These are phyloP conservation scores for Drosophila leonis DNA, from an alignment of 2,888 invertebrate species.

Conservation along the genomic window DNA sequence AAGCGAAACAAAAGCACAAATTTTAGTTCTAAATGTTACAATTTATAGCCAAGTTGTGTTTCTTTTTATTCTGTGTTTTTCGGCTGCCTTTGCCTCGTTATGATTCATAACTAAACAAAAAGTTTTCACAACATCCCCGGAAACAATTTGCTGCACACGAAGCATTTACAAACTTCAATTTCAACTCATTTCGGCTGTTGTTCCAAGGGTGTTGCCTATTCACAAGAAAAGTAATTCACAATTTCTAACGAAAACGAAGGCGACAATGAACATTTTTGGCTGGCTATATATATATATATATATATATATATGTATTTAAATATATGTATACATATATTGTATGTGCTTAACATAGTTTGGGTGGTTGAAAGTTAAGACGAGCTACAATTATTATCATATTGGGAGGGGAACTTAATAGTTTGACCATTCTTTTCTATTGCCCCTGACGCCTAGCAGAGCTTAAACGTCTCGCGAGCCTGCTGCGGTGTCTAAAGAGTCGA, in stretches of 20 bases:
- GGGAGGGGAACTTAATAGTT: too few relatives aligned
- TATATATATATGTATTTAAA: neutral
- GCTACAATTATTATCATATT: too few relatives aligned
- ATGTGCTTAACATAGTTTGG: neutral
- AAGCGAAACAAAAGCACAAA: slow-evolving; percentile 10
- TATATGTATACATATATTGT: neutral
- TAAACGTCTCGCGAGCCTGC: too few relatives aligned
- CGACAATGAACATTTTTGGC: slow-evolving; percentile 1
- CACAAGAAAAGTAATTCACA: neutral
- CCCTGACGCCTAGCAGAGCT: too few relatives aligned
- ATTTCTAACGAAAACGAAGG: slow-evolving; percentile 4
- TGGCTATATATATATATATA: neutral
- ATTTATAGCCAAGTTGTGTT: slow-evolving; percentile 64
- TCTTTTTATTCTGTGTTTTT: neutral
- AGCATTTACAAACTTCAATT: slow-evolving; percentile 77
- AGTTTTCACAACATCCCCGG: slow-evolving; percentile 76
- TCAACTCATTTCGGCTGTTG: slow-evolving; percentile 46
- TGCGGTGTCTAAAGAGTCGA: too few relatives aligned
- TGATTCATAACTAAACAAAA: slow-evolving; percentile 78
- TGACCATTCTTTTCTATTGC: too few relatives aligned
- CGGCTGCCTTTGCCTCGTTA: slow-evolving; percentile 60
- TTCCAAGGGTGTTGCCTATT: slow-evolving; percentile 5
- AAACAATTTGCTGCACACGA: slow-evolving; percentile 79
- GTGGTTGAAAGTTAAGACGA: slow-evolving; percentile 4
- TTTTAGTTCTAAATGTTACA: slow-evolving; percentile 51